Conservation (phyloP, 2,888 invertebrate species). For the Palloptera scutellata region DNA sequence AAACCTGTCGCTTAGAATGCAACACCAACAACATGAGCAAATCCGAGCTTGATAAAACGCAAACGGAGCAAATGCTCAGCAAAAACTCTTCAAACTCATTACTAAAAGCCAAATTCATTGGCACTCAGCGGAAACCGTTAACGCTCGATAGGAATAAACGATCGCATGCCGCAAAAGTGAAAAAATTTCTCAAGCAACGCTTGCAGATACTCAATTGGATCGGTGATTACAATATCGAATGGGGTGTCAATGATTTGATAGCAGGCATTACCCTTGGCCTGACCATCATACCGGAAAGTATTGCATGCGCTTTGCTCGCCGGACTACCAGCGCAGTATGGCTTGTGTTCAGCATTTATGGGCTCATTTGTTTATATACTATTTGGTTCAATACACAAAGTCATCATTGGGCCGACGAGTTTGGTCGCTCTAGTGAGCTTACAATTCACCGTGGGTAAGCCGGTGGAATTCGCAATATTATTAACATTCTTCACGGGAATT, state of each 20-base stretch:
- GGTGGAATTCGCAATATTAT: conserved; percentile 76
- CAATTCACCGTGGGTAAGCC: conserved; percentile 77
- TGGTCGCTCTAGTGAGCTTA: conserved; percentile 79
- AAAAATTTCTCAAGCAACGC: conserved; percentile 39
- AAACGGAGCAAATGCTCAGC: no score
- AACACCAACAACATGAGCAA: no score
- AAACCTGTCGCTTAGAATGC: no score
- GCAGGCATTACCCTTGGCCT: conserved; percentile 89
- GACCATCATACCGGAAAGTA: conserved; percentile 92
- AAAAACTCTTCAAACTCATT: no score
- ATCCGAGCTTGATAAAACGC: no score
- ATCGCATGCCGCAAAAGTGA: conserved; percentile 21
- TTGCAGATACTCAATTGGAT: conserved; percentile 58
- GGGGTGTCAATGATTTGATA: conserved; percentile 79
- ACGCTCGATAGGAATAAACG: no score
- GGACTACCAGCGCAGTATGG: conserved; percentile 88
- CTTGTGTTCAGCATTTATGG: conserved; percentile 89
- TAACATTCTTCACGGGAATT: conserved; percentile 80
- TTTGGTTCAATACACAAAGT: conserved; percentile 84
- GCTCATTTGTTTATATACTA: conserved; percentile 84
- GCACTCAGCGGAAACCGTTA: no score
- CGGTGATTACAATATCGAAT: conserved; percentile 52
- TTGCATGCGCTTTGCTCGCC: conserved; percentile 91
- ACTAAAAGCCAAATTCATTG: no score
- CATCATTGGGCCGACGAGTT: conserved; percentile 89